These are phyloP conservation scores for Aspidapion aeneum DNA, from an alignment of 2,888 invertebrate genomes.

Conservation along the genomic window DNA sequence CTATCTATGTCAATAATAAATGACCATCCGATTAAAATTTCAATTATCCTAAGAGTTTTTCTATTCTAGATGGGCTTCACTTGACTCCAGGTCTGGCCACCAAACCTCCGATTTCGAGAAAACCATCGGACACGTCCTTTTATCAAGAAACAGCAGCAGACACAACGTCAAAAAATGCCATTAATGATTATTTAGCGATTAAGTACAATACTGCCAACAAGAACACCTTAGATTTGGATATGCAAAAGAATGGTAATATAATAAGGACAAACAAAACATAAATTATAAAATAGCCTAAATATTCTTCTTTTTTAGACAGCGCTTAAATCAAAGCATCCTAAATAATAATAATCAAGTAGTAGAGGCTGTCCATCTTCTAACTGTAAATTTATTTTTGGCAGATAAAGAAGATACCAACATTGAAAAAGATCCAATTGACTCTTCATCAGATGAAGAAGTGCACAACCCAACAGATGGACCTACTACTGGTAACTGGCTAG, in stretches of 20 bases:
- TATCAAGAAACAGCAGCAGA: slow-evolving; percentile 5
- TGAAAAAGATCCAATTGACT: background rate
- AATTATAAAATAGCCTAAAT: too few relatives aligned
- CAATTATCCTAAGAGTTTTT: too few relatives aligned
- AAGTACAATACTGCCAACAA: slow-evolving; percentile 30
- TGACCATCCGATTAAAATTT: too few relatives aligned
- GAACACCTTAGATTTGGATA: too few relatives aligned
- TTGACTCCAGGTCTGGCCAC: slow-evolving; percentile 41
- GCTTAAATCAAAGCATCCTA: too few relatives aligned
- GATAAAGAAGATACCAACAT: slow-evolving; percentile 9
- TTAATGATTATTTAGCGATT: slow-evolving; percentile 34
- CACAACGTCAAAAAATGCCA: slow-evolving; percentile 19
- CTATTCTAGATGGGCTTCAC: background rate
- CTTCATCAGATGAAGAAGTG: background rate
- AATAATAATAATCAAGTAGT: too few relatives aligned
- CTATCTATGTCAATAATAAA: too few relatives aligned
- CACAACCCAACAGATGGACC: background rate
- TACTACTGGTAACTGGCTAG: slow-evolving; percentile 5
- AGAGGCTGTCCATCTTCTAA: too few relatives aligned
- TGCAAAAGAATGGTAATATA: slow-evolving; percentile 18
- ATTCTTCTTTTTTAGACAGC: too few relatives aligned
- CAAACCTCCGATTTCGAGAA: slow-evolving; percentile 45
- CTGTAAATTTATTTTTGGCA: too few relatives aligned
- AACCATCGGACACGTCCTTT: slow-evolving; percentile 24
- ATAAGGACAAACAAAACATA: too few relatives aligned